Evolutionary conservation across 2,113 vertebrate genomes (phyloP).

Genomic region (Monarcha castaneiventris): DNA sequence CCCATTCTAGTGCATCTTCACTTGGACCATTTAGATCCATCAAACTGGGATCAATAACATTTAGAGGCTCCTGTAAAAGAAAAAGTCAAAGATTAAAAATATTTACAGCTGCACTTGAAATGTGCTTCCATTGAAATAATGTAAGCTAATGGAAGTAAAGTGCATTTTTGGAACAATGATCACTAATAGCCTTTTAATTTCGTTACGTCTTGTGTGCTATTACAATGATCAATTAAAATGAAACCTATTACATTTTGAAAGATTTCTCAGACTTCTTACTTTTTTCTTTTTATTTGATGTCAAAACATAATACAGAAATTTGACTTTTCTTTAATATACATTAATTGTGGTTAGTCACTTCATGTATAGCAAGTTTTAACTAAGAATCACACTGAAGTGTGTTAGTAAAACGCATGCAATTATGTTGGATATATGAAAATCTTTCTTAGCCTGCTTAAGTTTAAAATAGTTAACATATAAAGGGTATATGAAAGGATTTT

Average conservation of each 20-base stretch:
- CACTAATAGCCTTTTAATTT: constrained; percentile 33
- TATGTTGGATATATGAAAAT: not conserved
- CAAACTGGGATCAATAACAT: constrained; percentile 85
- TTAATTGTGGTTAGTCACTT: not conserved
- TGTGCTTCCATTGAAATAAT: not conserved
- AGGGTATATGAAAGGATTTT: constrained; percentile 34
- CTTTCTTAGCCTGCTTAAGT: constrained; percentile 1
- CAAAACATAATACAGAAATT: not conserved
- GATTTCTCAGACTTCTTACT: not conserved
- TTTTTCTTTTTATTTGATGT: not conserved
- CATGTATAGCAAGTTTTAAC: not conserved
- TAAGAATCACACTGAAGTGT: not conserved
- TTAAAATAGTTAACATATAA: constrained; percentile 27
- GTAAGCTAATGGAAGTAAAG: not conserved
- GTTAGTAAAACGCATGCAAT: not conserved
- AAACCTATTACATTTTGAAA: not conserved
- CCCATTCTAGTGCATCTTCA: constrained; percentile 96
- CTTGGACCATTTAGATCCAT: constrained; percentile 82
- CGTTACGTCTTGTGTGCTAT: not conserved
- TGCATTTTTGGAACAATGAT: not conserved
- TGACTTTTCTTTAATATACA: not conserved
- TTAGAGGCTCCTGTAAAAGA: constrained; percentile 80
- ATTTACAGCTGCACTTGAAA: not conserved
- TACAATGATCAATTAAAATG: not conserved
- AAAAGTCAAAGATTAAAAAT: not conserved